Evolutionary conservation across 2,888 invertebrate genomes (phyloP).

Genomic region (Drosophila multiciliata): DNA sequence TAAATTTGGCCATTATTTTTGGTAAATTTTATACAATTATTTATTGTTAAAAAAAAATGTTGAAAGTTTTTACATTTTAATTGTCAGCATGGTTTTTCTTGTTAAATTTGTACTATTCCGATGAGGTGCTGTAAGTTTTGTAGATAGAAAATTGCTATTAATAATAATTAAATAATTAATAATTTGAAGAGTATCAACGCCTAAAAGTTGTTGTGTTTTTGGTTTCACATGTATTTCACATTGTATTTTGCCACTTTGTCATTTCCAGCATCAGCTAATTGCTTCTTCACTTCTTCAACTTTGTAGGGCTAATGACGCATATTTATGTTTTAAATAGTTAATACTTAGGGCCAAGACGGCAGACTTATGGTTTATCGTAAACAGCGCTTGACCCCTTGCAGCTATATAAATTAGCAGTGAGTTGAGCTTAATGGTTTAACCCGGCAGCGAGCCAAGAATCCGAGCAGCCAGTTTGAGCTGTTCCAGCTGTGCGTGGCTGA

Average conservation of each 20-base stretch:
- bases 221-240: constrained; percentile 9
- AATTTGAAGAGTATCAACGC: background rate
- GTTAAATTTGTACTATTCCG: background rate
- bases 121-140: background rate
- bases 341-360: constrained; percentile 38
- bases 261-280: constrained; percentile 54
- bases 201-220: background rate
- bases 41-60: background rate
- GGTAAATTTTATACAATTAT: background rate
- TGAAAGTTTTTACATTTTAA: background rate
- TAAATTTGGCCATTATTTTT: background rate
- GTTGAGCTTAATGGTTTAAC: constrained; percentile 43
- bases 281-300: constrained; percentile 30
- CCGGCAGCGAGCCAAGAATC: background rate
- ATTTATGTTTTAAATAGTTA: constrained; percentile 56
- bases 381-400: constrained; percentile 65
- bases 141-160: background rate
- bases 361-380: constrained; percentile 62
- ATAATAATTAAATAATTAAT: background rate
- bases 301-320: constrained; percentile 64
- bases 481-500: constrained; percentile 68
- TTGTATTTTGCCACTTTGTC: constrained; percentile 45
- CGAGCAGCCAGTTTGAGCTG: constrained; percentile 12
- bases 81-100: background rate
- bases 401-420: constrained; percentile 67